Conservation (phyloP, 2,888 invertebrate species). For the Sylvicola cinctus region DNA sequence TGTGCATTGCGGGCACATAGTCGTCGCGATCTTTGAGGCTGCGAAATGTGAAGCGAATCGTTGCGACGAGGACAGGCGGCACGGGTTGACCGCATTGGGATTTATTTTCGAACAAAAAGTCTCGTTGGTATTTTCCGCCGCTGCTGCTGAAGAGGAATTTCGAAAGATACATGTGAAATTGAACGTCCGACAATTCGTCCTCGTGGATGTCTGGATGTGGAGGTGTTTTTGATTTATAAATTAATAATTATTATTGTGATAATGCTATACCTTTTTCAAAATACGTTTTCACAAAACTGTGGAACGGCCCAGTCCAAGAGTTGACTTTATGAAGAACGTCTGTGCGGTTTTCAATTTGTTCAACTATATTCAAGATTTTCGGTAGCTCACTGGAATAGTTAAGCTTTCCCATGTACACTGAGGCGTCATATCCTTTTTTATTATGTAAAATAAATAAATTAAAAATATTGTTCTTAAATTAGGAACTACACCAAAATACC, state of each 20-base stretch:
- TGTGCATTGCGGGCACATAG: constrained; percentile 55
- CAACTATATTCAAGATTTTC: constrained; percentile 32
- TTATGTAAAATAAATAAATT: too few relatives aligned
- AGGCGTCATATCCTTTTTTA: constrained; percentile 31
- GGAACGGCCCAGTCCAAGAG: constrained; percentile 45
- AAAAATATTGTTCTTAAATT: too few relatives aligned
- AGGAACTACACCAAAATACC: too few relatives aligned
- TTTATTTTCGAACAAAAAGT: constrained; percentile 38
- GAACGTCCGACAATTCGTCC: constrained; percentile 26
- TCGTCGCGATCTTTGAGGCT: constrained; percentile 38
- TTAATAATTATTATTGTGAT: too few relatives aligned
- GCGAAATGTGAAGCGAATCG: constrained; percentile 39
- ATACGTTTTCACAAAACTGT: constrained; percentile 35
- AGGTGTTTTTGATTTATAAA: not conserved
- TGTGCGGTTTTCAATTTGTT: constrained; percentile 29
- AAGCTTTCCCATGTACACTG: constrained; percentile 42
- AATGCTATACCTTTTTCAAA: constrained; percentile 34
- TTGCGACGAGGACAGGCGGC: constrained; percentile 35
- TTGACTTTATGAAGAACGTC: constrained; percentile 32
- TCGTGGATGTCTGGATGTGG: constrained; percentile 26
- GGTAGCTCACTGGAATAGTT: constrained; percentile 40
- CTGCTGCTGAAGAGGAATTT: constrained; percentile 46
- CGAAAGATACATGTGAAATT: constrained; percentile 41
- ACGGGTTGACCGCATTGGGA: constrained; percentile 39
- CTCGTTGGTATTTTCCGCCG: constrained; percentile 45